These are phyloP conservation scores for Pachycephus smyrnensis DNA, from an alignment of 2,888 invertebrate species.

Conservation along the genomic window DNA sequence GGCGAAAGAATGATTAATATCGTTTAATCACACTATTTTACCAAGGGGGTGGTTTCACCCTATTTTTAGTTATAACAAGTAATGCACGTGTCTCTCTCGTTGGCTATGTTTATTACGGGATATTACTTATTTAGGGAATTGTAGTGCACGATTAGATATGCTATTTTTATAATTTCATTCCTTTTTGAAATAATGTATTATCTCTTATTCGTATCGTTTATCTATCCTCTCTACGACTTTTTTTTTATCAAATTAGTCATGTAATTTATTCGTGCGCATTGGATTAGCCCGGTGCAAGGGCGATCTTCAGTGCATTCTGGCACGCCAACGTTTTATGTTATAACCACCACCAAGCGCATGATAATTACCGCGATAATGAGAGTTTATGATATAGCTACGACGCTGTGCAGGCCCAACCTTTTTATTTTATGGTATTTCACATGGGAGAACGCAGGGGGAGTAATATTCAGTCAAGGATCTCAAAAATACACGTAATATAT, in stretches of 20 bases:
- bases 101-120: neutral
- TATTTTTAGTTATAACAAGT: neutral
- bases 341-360: constrained; percentile 53
- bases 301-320: constrained; percentile 63
- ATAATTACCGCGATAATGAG: constrained; percentile 64
- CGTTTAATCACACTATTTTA: constrained; percentile 18
- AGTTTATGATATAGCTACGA: constrained; percentile 46
- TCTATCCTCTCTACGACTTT: constrained; percentile 12
- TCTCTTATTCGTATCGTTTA: neutral
- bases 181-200: neutral
- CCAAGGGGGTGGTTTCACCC: neutral
- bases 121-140: neutral
- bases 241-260: constrained; percentile 53
- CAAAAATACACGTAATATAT: neutral
- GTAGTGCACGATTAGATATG: neutral
- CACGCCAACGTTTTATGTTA: constrained; percentile 61
- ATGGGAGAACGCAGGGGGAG: neutral
- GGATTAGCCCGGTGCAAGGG: constrained; percentile 55
- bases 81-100: neutral
- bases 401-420: neutral
- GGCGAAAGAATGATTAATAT: constrained; percentile 22
- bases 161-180: neutral
- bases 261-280: constrained; percentile 60
- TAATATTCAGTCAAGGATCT: neutral
- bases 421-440: neutral